These are phyloP conservation scores for Heliothis subflexa DNA, from an alignment of 1,140 invertebrate genomes.

Conservation along the genomic window DNA sequence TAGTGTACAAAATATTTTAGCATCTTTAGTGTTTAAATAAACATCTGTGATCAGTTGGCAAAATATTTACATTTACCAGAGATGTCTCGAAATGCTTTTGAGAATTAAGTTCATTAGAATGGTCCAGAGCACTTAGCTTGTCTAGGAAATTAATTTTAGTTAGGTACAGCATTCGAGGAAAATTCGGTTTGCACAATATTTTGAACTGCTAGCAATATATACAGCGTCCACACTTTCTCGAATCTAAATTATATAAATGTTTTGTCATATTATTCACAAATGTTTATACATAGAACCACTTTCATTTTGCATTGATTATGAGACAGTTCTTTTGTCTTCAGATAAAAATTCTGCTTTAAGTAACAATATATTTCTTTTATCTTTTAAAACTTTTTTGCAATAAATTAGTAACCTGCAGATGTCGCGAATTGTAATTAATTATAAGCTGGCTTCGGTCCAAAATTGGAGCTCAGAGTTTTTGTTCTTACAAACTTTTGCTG, in stretches of 20 bases:
- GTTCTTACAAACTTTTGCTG: neutral
- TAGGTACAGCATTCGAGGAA: conserved; percentile 23
- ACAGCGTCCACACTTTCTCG: neutral
- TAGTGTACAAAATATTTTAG: too few species aligned
- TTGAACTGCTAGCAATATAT: neutral
- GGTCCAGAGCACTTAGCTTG: conserved; percentile 34
- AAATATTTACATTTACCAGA: conserved; percentile 22
- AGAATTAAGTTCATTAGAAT: conserved; percentile 34
- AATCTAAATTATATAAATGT: neutral
- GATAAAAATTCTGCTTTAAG: neutral
- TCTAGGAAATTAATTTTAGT: conserved; percentile 28
- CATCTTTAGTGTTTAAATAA: neutral
- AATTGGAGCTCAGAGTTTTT: neutral
- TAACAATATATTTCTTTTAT: neutral
- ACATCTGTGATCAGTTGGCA: conserved; percentile 12
- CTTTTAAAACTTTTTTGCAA: neutral
- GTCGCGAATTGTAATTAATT: neutral
- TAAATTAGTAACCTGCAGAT: conserved; percentile 7
- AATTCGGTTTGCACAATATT: neutral
- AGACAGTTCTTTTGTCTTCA: too few species aligned
- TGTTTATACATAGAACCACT: too few species aligned
- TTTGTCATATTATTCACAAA: too few species aligned
- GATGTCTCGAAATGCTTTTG: conserved; percentile 27
- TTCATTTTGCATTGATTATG: too few species aligned
- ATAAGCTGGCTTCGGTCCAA: neutral